These are phyloP conservation scores for Hirudo medicinalis DNA, from an alignment of 1,140 invertebrate genomes.

Conservation along the genomic window DNA sequence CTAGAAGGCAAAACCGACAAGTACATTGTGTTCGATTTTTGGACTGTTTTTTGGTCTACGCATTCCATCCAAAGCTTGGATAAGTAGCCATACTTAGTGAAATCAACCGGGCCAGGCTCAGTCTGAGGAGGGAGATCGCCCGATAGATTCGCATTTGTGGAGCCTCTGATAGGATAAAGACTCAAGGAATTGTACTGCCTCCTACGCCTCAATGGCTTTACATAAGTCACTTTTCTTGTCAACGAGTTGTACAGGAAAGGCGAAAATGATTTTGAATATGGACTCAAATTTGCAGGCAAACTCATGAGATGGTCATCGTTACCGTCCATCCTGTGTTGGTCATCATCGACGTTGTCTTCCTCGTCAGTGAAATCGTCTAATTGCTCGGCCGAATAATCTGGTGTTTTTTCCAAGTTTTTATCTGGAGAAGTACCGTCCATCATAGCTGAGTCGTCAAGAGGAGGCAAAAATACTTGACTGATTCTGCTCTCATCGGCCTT, in stretches of 20 bases:
- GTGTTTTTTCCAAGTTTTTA: neutral
- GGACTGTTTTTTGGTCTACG: constrained; percentile 21
- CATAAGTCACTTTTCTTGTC: constrained; percentile 6
- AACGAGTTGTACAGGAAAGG: constrained; percentile 6
- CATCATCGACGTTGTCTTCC: neutral
- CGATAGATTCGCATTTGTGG: neutral
- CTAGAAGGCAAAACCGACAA: constrained; percentile 19
- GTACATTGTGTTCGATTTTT: constrained; percentile 23
- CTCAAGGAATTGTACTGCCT: constrained; percentile 2
- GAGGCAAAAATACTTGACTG: constrained; percentile 4
- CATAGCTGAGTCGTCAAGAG: neutral
- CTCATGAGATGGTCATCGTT: neutral
- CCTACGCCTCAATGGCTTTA: neutral
- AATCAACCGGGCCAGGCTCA: constrained; percentile 21
- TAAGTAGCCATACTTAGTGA: constrained; percentile 20
- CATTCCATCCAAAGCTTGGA: constrained; percentile 24
- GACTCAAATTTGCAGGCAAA: neutral
- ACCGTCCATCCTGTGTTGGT: neutral
- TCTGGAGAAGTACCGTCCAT: neutral
- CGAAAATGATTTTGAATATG: constrained; percentile 2
- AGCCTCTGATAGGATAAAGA: neutral
- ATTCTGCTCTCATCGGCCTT: neutral
- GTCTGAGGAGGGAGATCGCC: constrained; percentile 7
- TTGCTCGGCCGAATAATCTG: neutral
- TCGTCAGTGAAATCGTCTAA: neutral